Evolutionary conservation across 2,113 vertebrate species (phyloP), one percentile per base, ranked within the genome.

Genomic region (Rhinopomastus cyanomelas): DNA sequence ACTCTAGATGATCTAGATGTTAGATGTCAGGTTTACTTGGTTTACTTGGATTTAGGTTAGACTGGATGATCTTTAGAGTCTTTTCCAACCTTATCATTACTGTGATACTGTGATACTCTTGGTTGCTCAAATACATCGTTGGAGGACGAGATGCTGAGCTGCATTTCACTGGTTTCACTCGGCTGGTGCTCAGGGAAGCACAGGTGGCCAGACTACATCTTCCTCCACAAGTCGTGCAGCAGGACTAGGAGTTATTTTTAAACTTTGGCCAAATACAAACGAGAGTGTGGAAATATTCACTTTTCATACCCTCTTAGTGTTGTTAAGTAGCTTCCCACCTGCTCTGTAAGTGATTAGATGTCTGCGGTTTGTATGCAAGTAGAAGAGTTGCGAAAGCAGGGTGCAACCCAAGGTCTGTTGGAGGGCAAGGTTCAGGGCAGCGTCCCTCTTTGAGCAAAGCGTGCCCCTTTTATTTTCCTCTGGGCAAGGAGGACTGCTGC

Each of bases 151-250:
- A 9, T 75, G 12, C 29, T 44, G 34, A 34, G 10, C 23, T 80
- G 3, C 2, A 2, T 68, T 61, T 32, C 23, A 37, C 60, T 62
- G 23, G 4, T 65, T 74, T 67, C 30, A 13, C 25, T 59, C 72
- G 57, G 14, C 3, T 17, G 23, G 7, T 36, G 48, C 23, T 83
- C 37, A 30, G 12, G 32, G 39, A 2, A 61, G 16, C 2, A 3
- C 48, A 66, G 32, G 12, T 1, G 0, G 3, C 48, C 30, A 5
- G 25, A 8, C 29, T 9, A 14, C 1, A 0, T 44, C 46, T 68
- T 44, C 30, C 20, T 86, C 42, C 8, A 13, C 36, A 66, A 51
- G 8, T 3, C 2, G 0, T 8, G 3, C 20, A 34, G 21, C 10
- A 48, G 25, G 18, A 74, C 22, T 52, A 37, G 5, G 29, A 53